Evolutionary conservation across 2,888 invertebrate genomes (phyloP).

Genomic region (Lissocephala sabroskyi): DNA sequence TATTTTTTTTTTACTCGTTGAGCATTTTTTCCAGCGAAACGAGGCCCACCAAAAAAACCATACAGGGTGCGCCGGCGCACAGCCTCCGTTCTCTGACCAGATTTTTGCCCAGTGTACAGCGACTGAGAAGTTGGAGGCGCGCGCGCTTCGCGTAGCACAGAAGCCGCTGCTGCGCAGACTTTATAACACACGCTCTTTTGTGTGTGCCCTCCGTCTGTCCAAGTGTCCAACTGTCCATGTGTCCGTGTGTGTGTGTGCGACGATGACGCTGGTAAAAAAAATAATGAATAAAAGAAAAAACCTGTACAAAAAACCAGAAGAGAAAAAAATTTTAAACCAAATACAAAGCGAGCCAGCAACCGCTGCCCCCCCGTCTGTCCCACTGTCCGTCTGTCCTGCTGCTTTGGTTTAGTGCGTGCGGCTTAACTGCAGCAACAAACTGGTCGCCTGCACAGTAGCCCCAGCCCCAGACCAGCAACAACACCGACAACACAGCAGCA

Average conservation of each 20-base stretch:
- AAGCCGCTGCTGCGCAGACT: slow-evolving; percentile 53
- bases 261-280: slow-evolving; percentile 59
- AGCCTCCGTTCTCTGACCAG: too few species aligned
- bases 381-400: slow-evolving; percentile 8
- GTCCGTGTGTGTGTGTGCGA: slow-evolving; percentile 28
- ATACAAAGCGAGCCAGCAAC: slow-evolving; percentile 31
- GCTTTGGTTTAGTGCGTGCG: slow-evolving; percentile 55
- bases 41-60: too few species aligned
- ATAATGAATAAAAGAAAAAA: slow-evolving; percentile 58
- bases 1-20: too few species aligned
- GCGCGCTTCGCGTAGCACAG: slow-evolving; percentile 67
- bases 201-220: slow-evolving; percentile 13
- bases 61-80: too few species aligned
- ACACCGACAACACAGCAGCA: slow-evolving; percentile 26
- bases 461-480: background rate
- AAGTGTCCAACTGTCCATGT: slow-evolving; percentile 13
- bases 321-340: slow-evolving; percentile 37
- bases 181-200: slow-evolving; percentile 18
- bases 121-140: background rate
- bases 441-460: slow-evolving; percentile 37
- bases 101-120: too few species aligned
- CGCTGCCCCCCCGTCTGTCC: background rate
- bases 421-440: slow-evolving; percentile 56
- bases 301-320: slow-evolving; percentile 47
- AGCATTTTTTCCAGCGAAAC: too few species aligned